A percentile compares a stretch with the other conserved stretches of the same genome.
phyloP scores from a whole-genome alignment of 2,113 vertebrate species.

The Anser brachyrhynchus region DNA sequence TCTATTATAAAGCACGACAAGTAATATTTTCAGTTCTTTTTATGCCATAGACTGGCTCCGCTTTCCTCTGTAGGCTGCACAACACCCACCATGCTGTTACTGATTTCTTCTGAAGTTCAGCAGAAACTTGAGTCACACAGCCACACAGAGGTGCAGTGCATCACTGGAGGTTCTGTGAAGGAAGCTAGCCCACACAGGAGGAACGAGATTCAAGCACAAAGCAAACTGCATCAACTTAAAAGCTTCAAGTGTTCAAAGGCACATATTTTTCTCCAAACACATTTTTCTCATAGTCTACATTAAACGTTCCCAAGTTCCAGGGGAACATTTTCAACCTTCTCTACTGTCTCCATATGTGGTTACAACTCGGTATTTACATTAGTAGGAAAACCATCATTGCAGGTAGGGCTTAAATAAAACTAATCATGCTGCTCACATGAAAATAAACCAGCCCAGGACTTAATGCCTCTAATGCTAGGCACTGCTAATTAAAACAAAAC shows the following conservation, averaged over 20 bases:
- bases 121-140: background rate
- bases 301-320: background rate
- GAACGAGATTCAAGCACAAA: background rate
- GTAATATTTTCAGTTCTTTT: background rate
- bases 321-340: background rate
- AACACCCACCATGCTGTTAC: fast-evolving
- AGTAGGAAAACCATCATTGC: background rate
- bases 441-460: conserved; percentile 1
- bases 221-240: background rate
- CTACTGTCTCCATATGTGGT: background rate
- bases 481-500: conserved; percentile 3
- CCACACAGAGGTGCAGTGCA: too few relatives aligned
- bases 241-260: background rate
- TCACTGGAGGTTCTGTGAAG: background rate
- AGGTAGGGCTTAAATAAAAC: conserved; percentile 6
- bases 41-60: background rate
- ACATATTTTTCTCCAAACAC: background rate
- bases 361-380: background rate
- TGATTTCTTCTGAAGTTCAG: background rate
- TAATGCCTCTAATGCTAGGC: background rate
- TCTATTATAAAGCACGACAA: background rate
- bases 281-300: background rate
- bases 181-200: background rate
- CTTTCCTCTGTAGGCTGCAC: background rate
- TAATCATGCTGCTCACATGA: background rate